Evolutionary conservation across 2,888 invertebrate genomes (phyloP).

Genomic region (Acrobasis suavella): DNA sequence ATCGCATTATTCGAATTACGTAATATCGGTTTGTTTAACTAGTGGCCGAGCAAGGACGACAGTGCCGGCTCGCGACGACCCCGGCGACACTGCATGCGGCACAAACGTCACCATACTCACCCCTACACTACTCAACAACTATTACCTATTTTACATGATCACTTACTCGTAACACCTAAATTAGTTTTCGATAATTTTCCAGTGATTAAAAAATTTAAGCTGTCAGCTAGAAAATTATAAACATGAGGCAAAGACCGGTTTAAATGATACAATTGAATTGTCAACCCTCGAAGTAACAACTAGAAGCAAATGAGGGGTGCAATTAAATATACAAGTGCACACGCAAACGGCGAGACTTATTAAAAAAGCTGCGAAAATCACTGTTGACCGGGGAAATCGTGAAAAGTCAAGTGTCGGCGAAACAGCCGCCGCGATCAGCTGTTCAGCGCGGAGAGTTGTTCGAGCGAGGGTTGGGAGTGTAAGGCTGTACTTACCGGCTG

Average conservation of each 20-base stretch:
- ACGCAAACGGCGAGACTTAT: constrained; percentile 44
- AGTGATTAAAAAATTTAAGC: background rate
- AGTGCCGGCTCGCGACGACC: constrained; percentile 48
- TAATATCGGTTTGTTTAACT: constrained; percentile 61
- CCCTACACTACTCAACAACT: constrained; percentile 15
- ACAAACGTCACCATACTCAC: constrained; percentile 24
- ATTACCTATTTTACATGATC: constrained; percentile 5
- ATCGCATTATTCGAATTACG: constrained; percentile 52
- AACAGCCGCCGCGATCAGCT: constrained; percentile 56
- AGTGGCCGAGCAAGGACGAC: constrained; percentile 54
- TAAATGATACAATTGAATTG: constrained; percentile 48
- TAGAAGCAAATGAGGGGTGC: constrained; percentile 42
- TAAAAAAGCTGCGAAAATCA: constrained; percentile 49
- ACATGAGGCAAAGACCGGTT: background rate
- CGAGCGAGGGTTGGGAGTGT: background rate
- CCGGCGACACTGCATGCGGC: constrained; percentile 28
- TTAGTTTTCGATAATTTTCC: background rate
- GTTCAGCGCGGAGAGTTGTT: constrained; percentile 38
- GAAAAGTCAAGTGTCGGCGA: constrained; percentile 49
- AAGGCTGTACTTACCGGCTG: constrained; percentile 74
- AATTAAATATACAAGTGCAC: constrained; percentile 49
- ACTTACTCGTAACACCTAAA: background rate
- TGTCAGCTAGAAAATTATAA: background rate
- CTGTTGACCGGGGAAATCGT: constrained; percentile 47
- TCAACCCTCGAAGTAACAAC: constrained; percentile 44